These are phyloP conservation scores for Aphelinus atriplicis DNA, from an alignment of 1,140 invertebrate genomes.

Conservation along the genomic window DNA sequence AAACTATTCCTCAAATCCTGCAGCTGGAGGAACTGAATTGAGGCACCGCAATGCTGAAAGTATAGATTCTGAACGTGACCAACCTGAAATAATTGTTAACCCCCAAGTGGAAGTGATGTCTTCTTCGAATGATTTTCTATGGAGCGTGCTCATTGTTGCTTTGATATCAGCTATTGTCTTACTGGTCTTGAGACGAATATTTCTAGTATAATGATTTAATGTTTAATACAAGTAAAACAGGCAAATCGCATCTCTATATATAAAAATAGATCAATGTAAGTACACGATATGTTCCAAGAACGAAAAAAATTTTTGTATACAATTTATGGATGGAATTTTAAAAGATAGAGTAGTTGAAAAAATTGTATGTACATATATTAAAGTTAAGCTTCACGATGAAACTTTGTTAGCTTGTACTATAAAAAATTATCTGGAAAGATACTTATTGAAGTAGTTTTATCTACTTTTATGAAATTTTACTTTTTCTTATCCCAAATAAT, in stretches of 20 bases:
- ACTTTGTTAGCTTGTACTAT: slow-evolving; percentile 27
- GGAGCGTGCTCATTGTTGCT: slow-evolving; percentile 58
- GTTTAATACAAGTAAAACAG: slow-evolving; percentile 9
- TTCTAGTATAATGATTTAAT: slow-evolving; percentile 54
- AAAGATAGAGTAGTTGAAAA: slow-evolving; percentile 36
- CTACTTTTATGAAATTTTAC: too few relatives aligned
- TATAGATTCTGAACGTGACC: slow-evolving; percentile 38
- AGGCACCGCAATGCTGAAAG: slow-evolving; percentile 52
- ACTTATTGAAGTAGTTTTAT: too few relatives aligned
- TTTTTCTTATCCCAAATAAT: too few relatives aligned
- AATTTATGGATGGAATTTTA: slow-evolving; percentile 47
- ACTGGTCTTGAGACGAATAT: slow-evolving; percentile 59
- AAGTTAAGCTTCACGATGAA: slow-evolving; percentile 31
- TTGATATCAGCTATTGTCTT: slow-evolving; percentile 60
- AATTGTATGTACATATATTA: slow-evolving; percentile 38
- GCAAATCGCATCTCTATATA: slow-evolving; percentile 21
- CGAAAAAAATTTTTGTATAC: slow-evolving; percentile 50
- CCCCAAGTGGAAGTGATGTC: slow-evolving; percentile 54
- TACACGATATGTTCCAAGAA: slow-evolving; percentile 37
- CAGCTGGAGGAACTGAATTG: slow-evolving; percentile 35
- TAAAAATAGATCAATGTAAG: slow-evolving; percentile 44
- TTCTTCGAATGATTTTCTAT: slow-evolving; percentile 60
- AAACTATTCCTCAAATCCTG: slow-evolving; percentile 39
- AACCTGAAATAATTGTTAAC: slow-evolving; percentile 50
- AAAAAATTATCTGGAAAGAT: not conserved